Evolutionary conservation across 2,113 vertebrate species (phyloP), one percentile per base, ranked within the genome.

Genomic region (Strix uralensis): DNA sequence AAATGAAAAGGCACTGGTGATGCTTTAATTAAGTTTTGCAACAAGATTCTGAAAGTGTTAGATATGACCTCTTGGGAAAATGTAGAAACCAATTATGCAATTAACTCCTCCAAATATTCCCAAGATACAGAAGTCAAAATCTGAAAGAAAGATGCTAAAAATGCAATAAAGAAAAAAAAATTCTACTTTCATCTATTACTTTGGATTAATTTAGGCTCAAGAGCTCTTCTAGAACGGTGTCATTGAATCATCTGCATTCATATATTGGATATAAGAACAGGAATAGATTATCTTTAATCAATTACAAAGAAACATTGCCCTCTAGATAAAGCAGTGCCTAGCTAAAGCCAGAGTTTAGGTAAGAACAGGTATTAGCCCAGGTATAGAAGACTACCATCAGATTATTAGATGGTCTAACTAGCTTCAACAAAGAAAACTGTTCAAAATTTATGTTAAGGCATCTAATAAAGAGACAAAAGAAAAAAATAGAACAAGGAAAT

Each of bases 11-110:
- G 16, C 72, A 75, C 77, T 86, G 15, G 25, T 92, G 59, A 94
- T 82, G 77, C 25, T 94, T 97, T 96, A 97, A 96, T 97, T 98
- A 97, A 95, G 73, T 94, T 94, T 52, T 81, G 34, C 92, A 93
- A 94, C 83, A 97, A 91, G 84, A 91, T 94, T 97, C 67, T 92
- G n/a, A 55, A 75, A 81, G 85, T 93, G 74, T 88, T 96, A 94
- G 54, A 26, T 81, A 36, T 61, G 74, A 92, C 85, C 95, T 94
- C 96, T 75, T 94, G 94, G 86, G 96, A 96, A 96, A 96, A 73
- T 5, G 4, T 54, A 89, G 81, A 90, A 91, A 86, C 65, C 82
- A 96, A 89, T 96, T 97, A 95, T 90, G 34, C 40, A 81, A 95
- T 96, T 96, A 95, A 97, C 22, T 94, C 78, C 88, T 96, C 62